Conservation (phyloP, 1,140 invertebrate species). For the Hestina assimilis region DNA sequence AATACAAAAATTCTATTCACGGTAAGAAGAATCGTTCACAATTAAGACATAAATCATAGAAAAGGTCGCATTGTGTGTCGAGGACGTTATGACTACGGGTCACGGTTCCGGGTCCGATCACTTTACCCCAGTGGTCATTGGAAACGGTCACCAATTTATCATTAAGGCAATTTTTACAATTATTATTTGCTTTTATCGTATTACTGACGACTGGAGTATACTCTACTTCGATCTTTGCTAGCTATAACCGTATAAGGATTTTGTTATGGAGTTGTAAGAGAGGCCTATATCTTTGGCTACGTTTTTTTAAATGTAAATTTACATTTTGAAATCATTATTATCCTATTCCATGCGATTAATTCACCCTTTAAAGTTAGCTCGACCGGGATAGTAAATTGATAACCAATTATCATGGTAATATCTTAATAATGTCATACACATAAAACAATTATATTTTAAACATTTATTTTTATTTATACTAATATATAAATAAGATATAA, state of each 20-base stretch:
- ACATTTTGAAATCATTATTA: too few relatives aligned
- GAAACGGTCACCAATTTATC: constrained; percentile 76
- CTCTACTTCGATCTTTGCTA: constrained; percentile 48
- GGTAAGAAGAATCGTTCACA: constrained; percentile 34
- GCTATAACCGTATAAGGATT: background rate
- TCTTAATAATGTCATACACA: too few relatives aligned
- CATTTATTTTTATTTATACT: too few relatives aligned
- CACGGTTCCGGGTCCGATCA: constrained; percentile 49
- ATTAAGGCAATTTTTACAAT: constrained; percentile 78
- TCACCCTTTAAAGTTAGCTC: too few relatives aligned
- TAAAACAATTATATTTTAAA: too few relatives aligned
- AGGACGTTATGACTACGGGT: constrained; percentile 71
- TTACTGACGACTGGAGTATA: constrained; percentile 30
- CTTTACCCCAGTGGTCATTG: constrained; percentile 61
- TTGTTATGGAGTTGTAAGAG: too few relatives aligned
- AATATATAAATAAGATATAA: too few relatives aligned
- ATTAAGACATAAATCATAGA: constrained; percentile 75
- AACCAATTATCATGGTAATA: too few relatives aligned
- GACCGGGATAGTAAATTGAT: too few relatives aligned
- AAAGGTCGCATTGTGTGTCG: constrained; percentile 58
- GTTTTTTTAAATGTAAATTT: too few relatives aligned
- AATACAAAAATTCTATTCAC: constrained; percentile 37
- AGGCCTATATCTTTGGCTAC: too few relatives aligned
- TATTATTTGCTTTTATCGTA: constrained; percentile 62
- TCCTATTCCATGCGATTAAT: too few relatives aligned